Base-by-base conservation (phyloP, 2,113 vertebrate genomes). In the Osmerus mordax region DNA sequence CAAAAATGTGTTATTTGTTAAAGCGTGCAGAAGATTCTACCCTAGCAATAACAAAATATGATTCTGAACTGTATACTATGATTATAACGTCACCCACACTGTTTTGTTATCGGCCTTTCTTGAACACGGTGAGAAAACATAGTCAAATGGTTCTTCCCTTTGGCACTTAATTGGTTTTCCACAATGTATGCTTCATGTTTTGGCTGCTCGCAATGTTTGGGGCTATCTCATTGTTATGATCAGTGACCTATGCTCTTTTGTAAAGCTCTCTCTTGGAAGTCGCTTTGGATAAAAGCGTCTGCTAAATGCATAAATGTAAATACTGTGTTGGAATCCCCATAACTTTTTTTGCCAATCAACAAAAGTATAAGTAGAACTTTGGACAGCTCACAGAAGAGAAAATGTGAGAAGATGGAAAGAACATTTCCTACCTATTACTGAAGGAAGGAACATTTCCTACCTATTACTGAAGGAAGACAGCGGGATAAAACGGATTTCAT, bases 381-480 rank as follows among this genome's bases (percentile, higher is more conserved):
- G 69, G 47, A 70, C 21, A 41, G 67, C 75, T 71, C 59, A 71
- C 52, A 28, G 68, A 65, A 32, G 73, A 81, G 73, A 79, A 71
- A 73, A 72, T 51, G 67, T 13, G 32, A 69, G 69, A 62, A 73
- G 75, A 76, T 19, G 67, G 55, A 21, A 21, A 1, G 72, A 77
- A 82, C 56, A 0, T 72, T 60, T 78, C 19, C 15, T 76, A 63
- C 68, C 72, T 79, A 71, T 86, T 82, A 8, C 77, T 71, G 60
- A 81, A 77, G 75, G 60, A 21, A 21, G 21, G 72, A 77, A 82
- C 56, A 0, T 72, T 60, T 78, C 19, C 15, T 76, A 63, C 68
- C 72, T 79, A 71, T 86, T 82, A 8, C 77, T 71, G 60, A 81
- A 77, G 75, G 60, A 75, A 81, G 75, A 73, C 65, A 32, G 25